phyloP scores from a whole-genome alignment of 2,113 vertebrate genomes.

The Psittacus erithacus region DNA sequence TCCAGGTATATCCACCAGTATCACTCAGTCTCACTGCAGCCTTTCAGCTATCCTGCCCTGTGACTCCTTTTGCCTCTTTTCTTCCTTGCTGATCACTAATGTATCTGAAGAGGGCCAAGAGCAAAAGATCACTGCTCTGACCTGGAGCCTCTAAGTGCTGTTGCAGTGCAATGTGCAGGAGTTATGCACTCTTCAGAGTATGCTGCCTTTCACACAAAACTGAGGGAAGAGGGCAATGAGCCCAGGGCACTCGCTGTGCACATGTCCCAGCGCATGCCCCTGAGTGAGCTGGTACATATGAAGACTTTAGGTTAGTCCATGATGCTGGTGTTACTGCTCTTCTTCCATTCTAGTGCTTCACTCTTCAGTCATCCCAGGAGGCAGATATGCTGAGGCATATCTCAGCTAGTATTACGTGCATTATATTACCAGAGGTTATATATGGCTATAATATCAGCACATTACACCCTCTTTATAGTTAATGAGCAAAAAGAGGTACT shows the following conservation, averaged over 20 bases:
- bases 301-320: not conserved
- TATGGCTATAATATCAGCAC: not conserved
- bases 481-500: not conserved
- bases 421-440: not conserved
- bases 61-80: not conserved
- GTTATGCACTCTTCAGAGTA: not conserved
- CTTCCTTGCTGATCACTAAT: not conserved
- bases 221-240: not conserved
- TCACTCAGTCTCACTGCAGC: not conserved
- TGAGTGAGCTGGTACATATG: not conserved
- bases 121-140: not conserved
- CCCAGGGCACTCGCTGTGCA: not conserved
- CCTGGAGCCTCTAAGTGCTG: not conserved
- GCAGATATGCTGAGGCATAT: not conserved
- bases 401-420: not conserved
- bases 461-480: not conserved
- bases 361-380: not conserved
- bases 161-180: not conserved
- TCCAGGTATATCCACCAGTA: too few species aligned
- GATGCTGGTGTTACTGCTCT: not conserved
- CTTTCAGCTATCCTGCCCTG: not conserved
- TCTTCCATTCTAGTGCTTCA: not conserved
- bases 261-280: not conserved
- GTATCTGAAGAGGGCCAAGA: not conserved
- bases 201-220: not conserved